Evolutionary conservation across 2,888 invertebrate species (phyloP).

Genomic region (Phorcus lineatus): DNA sequence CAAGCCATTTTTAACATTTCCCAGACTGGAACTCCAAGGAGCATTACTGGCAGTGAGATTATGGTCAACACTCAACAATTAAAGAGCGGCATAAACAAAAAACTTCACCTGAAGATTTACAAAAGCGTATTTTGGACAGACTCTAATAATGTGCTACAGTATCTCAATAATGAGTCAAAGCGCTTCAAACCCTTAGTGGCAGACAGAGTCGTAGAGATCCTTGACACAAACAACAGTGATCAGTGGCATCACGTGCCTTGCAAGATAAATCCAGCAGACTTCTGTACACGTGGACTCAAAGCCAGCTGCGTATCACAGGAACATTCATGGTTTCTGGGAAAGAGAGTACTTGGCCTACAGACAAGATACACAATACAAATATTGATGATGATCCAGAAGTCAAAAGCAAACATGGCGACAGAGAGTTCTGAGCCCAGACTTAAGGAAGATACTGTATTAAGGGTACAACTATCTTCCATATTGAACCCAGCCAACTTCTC

Average conservation of each 20-base stretch:
- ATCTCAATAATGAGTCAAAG: not conserved
- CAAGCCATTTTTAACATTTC: not conserved
- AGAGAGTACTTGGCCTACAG: not conserved
- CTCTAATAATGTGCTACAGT: not conserved
- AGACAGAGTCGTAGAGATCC: not conserved
- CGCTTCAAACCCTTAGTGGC: slow-evolving; percentile 10
- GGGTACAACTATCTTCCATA: not conserved
- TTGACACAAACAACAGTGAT: not conserved
- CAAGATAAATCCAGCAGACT: not conserved
- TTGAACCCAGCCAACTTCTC: not conserved
- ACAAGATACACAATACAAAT: not conserved
- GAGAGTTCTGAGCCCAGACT: too few species aligned
- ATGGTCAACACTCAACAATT: not conserved
- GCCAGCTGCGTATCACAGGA: not conserved
- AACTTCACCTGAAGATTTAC: not conserved
- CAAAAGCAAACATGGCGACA: not conserved
- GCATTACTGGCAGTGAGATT: not conserved
- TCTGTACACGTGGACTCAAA: not conserved
- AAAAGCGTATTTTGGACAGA: not conserved
- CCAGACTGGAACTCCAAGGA: slow-evolving; percentile 8
- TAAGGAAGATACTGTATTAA: too few species aligned
- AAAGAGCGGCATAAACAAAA: too few species aligned
- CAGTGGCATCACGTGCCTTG: too few species aligned
- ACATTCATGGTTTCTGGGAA: not conserved
- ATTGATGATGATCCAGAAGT: not conserved